A percentile compares a stretch with the other conserved stretches of the same genome.
Evolutionary conservation across 2,797 vertebrate species (phyloP).

Genomic region (Hipposideros larvatus): DNA sequence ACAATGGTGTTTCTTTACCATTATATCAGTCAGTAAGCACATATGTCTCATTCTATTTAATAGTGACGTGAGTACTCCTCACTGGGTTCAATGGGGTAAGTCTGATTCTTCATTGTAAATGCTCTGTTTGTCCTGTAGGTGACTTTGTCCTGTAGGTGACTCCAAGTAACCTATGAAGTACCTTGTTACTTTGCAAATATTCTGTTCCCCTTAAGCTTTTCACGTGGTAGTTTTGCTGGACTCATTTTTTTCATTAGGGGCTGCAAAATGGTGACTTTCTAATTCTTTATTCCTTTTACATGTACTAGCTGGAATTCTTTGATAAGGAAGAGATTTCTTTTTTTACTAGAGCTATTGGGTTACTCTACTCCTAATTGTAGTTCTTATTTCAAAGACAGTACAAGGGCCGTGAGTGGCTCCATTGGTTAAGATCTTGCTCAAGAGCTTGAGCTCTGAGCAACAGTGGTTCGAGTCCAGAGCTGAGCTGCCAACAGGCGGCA

Average conservation of each 20-base stretch:
- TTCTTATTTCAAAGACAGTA: no score
- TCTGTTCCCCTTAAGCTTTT: background rate
- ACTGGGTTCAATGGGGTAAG: background rate
- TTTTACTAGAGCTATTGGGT: no score
- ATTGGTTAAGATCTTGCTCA: no score
- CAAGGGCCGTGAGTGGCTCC: no score
- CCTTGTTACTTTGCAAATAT: background rate
- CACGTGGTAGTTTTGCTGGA: background rate
- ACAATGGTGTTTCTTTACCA: background rate
- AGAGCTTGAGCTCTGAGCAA: no score
- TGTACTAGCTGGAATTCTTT: background rate
- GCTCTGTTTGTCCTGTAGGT: background rate
- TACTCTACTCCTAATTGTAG: no score
- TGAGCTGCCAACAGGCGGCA: no score
- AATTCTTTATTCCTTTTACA: slow-evolving; percentile 28
- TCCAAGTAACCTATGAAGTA: background rate
- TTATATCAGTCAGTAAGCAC: background rate
- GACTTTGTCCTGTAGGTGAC: slow-evolving; percentile 43
- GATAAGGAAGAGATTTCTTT: slow-evolving; percentile 16
- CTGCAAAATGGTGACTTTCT: slow-evolving; percentile 20
- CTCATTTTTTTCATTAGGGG: background rate
- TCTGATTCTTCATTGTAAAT: background rate
- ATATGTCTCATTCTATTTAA: background rate
- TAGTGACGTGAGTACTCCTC: background rate
- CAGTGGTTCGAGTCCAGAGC: no score